Percentiles rank a stretch among this genome's conserved stretches.
phyloP scores from a whole-genome alignment of 1,140 invertebrate genomes.

The Drosophila tsacasi region DNA sequence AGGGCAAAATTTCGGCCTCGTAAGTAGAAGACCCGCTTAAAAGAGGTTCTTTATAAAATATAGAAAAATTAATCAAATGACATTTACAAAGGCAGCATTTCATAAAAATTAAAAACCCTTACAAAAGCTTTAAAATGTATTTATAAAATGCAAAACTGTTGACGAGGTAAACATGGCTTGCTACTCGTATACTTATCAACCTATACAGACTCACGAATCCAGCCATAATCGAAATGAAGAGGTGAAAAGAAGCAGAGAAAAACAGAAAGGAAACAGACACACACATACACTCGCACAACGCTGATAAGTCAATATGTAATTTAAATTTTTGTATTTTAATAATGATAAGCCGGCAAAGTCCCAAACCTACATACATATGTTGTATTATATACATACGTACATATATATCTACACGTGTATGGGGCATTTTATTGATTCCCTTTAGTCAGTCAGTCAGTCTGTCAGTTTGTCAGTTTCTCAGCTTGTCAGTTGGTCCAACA shows the following conservation, averaged over 20 bases:
- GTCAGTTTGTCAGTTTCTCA: constrained; percentile 33
- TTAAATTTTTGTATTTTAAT: constrained; percentile 78
- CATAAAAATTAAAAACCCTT: too few species aligned
- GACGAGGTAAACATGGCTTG: constrained; percentile 29
- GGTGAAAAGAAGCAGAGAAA: constrained; percentile 35
- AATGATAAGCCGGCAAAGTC: constrained; percentile 75
- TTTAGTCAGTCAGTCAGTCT: constrained; percentile 39
- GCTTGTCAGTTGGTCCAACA: constrained; percentile 41
- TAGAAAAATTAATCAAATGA: neutral
- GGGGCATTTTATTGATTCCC: constrained; percentile 57
- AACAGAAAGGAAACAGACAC: constrained; percentile 36
- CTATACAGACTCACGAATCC: constrained; percentile 13
- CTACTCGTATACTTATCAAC: constrained; percentile 33
- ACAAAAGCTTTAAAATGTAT: constrained; percentile 8
- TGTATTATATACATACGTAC: neutral
- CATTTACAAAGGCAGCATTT: too few species aligned
- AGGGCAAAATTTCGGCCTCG: too few species aligned
- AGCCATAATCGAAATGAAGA: constrained; percentile 34
- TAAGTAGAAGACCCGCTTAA: too few species aligned
- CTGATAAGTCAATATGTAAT: constrained; percentile 81
- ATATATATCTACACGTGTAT: neutral
- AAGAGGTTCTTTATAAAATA: neutral
- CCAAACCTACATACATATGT: constrained; percentile 14
- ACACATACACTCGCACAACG: constrained; percentile 13
- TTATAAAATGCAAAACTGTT: constrained; percentile 44